These are phyloP conservation scores for Cosmia pyralina DNA, from an alignment of 2,888 invertebrate species.

Conservation along the genomic window DNA sequence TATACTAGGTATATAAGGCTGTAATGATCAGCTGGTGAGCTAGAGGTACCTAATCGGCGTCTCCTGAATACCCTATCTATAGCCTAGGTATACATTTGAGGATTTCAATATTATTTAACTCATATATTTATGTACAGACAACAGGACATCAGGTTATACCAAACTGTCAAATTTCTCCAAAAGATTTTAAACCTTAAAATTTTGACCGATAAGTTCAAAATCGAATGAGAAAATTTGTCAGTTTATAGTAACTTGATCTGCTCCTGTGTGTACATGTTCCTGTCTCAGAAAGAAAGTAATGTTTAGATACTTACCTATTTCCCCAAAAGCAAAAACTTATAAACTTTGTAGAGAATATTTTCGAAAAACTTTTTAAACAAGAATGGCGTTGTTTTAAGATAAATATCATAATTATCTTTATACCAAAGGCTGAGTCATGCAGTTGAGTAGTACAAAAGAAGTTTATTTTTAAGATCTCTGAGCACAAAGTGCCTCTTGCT, in stretches of 20 bases:
- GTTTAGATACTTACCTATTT: background rate
- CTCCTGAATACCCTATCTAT: background rate
- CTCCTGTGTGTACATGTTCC: background rate
- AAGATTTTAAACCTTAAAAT: no score
- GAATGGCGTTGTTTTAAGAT: conserved; percentile 52
- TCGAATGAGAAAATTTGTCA: no score
- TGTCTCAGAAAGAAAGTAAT: background rate
- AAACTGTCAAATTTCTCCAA: no score
- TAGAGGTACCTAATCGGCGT: background rate
- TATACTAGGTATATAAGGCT: background rate
- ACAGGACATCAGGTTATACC: no score
- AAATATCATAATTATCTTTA: conserved; percentile 62
- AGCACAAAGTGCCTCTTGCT: conserved; percentile 65
- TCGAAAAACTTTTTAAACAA: conserved; percentile 18
- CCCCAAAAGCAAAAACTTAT: background rate
- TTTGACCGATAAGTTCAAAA: no score
- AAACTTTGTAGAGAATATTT: conserved; percentile 9
- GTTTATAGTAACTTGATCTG: no score
- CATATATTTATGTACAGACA: no score
- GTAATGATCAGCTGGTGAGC: background rate
- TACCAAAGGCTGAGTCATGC: conserved; percentile 65
- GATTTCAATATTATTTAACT: background rate
- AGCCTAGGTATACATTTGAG: background rate
- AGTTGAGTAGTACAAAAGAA: conserved; percentile 74
- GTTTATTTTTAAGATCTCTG: conserved; percentile 79